phyloP scores from a whole-genome alignment of 2,888 invertebrate genomes.

The Ormyrus rosae region DNA sequence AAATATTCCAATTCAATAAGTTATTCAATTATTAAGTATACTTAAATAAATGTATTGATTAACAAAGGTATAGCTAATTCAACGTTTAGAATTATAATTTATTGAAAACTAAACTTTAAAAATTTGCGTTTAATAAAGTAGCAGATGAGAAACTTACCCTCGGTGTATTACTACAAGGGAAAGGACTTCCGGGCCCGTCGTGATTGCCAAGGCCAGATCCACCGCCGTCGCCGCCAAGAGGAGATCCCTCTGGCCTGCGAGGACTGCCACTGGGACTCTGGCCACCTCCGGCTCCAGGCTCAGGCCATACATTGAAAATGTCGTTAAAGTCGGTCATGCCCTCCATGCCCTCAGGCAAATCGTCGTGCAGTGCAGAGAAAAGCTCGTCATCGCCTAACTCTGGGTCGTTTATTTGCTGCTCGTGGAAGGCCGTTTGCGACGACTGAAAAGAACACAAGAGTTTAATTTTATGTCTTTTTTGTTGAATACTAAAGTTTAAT shows the following conservation, averaged over 20 bases:
- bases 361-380: constrained; percentile 80
- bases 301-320: constrained; percentile 85
- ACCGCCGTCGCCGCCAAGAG: constrained; percentile 72
- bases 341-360: constrained; percentile 83
- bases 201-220: constrained; percentile 74
- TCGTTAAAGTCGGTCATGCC: constrained; percentile 86
- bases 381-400: constrained; percentile 83
- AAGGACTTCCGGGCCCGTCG: constrained; percentile 77
- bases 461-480: too few relatives aligned
- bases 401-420: constrained; percentile 82
- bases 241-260: constrained; percentile 73
- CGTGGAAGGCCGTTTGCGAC: constrained; percentile 84
- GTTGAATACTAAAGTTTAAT: too few relatives aligned
- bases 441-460: constrained; percentile 75
- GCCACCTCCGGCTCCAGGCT: constrained; percentile 78
- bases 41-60: background rate
- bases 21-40: background rate
- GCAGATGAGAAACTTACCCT: constrained; percentile 71
- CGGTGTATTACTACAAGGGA: constrained; percentile 77
- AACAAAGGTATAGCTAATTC: background rate
- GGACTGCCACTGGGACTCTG: constrained; percentile 81
- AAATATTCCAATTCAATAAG: constrained; percentile 52
- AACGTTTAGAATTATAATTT: background rate
- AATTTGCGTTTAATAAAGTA: background rate
- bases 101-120: background rate